Evolutionary conservation across 2,797 vertebrate genomes (phyloP), one percentile per base, ranked within the genome.

Genomic region (Meda fulgida): DNA sequence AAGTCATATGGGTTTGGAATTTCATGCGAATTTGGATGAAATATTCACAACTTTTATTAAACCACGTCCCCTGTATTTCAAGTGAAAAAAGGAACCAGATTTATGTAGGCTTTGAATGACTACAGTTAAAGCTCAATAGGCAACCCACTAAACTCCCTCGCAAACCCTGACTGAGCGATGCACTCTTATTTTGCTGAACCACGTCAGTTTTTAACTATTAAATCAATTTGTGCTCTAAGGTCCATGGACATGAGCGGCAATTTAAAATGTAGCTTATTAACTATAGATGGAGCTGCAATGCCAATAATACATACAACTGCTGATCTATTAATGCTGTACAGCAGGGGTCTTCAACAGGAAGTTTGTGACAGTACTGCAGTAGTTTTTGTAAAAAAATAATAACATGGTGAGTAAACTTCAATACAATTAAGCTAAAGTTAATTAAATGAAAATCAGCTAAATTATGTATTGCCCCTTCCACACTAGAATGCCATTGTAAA

Each of bases 191-290:
- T 69, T 84, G 82, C 73, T 69, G 63, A 84, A 78, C 5, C 34
- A 38, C 0, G 8, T 43, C 19, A 75, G 34, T 73, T 83, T 75
- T 55, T 43, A 67, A 84, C 81, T 40, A 43, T 66, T 58, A 31
- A 84, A 84, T 77, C 63, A 77, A 78, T 84, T 10, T 77, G 34
- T 67, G 34, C 63, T 84, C 31, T 69, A 18, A 55, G 23, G 34
- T 69, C 18, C 26, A 77, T 53, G 26, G 34, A 51, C 81, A 84
- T 23, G 34, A 69, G n/a, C 11, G 51, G 34, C 46, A 67, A 66
- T 84, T 77, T 84, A 67, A 53, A 77, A 29, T 40, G 23, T 51
- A 58, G n/a, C 72, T 67, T 84, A 77, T 83, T 77, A 77, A 83
- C 71, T 51, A 84, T 77, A 69, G 10, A 84, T 77, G 31, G 31